Conservation (phyloP, 1,140 invertebrate species). For the Scaptomyza graminum region DNA sequence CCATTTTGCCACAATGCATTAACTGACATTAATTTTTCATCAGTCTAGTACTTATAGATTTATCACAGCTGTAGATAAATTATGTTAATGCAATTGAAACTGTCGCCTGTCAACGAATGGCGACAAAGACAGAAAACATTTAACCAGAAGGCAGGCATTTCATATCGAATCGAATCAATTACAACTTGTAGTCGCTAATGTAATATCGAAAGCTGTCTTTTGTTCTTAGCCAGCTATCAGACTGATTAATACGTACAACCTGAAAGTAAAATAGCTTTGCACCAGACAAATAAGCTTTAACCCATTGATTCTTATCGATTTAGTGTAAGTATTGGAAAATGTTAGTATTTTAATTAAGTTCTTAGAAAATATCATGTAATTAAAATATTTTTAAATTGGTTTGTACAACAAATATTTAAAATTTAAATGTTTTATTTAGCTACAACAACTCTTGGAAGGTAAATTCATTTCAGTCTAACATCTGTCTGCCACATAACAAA, state of each 20-base stretch:
- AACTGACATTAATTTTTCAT: slow-evolving; percentile 56
- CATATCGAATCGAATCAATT: slow-evolving; percentile 68
- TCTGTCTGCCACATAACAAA: not conserved
- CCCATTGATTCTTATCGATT: slow-evolving; percentile 11
- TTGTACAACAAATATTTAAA: no score
- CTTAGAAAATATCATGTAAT: no score
- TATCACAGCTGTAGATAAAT: slow-evolving; percentile 53
- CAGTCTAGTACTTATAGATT: slow-evolving; percentile 14
- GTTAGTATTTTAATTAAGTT: no score
- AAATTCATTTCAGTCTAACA: not conserved
- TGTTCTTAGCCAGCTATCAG: slow-evolving; percentile 43
- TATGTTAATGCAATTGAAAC: slow-evolving; percentile 72
- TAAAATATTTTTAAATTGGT: no score
- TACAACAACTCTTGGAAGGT: not conserved
- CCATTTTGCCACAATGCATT: slow-evolving; percentile 45
- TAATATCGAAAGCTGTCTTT: slow-evolving; percentile 52
- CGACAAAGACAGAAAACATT: slow-evolving; percentile 52
- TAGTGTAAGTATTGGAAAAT: no score
- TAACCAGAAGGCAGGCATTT: slow-evolving; percentile 53
- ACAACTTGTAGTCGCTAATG: slow-evolving; percentile 58
- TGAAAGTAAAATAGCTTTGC: slow-evolving; percentile 11
- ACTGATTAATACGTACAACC: slow-evolving; percentile 42
- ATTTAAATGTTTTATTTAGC: not conserved
- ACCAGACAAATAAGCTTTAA: slow-evolving; percentile 22
- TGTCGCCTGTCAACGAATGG: slow-evolving; percentile 61